Evolutionary conservation across 2,888 invertebrate species (phyloP).

Genomic region (Rapana venosa): DNA sequence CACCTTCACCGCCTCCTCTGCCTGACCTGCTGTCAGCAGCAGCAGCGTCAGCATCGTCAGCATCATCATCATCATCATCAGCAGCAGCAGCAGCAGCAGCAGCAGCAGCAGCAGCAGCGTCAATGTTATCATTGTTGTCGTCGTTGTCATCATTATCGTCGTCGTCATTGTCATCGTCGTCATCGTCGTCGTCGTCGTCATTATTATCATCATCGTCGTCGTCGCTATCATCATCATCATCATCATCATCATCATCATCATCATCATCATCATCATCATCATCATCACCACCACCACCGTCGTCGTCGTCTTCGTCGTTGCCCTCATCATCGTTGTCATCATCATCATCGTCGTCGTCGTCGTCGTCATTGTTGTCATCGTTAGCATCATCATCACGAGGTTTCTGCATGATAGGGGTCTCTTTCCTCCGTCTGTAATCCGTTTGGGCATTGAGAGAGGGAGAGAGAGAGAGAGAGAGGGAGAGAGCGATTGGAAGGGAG

Average conservation of each 20-base stretch:
- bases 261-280: neutral
- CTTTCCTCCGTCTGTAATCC: no score
- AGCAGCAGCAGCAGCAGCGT: no score
- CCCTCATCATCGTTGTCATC: conserved; percentile 6
- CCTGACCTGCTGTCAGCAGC: neutral
- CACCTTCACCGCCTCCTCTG: neutral
- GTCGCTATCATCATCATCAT: neutral
- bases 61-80: neutral
- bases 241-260: neutral
- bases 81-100: neutral
- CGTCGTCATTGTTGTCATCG: neutral
- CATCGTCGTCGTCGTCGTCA: neutral
- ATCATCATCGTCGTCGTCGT: neutral
- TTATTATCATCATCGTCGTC: neutral
- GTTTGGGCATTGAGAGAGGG: no score
- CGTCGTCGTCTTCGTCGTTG: conserved; percentile 21
- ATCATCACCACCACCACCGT: neutral
- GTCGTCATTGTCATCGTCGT: neutral
- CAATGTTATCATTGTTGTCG: neutral
- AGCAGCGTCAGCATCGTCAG: neutral
- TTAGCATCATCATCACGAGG: neutral
- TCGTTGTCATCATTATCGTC: neutral
- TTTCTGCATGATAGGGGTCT: no score
- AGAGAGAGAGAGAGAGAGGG: no score
- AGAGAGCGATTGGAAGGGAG: no score